Evolutionary conservation across 2,113 vertebrate genomes (phyloP).

Genomic region (Dissostichus mawsoni): DNA sequence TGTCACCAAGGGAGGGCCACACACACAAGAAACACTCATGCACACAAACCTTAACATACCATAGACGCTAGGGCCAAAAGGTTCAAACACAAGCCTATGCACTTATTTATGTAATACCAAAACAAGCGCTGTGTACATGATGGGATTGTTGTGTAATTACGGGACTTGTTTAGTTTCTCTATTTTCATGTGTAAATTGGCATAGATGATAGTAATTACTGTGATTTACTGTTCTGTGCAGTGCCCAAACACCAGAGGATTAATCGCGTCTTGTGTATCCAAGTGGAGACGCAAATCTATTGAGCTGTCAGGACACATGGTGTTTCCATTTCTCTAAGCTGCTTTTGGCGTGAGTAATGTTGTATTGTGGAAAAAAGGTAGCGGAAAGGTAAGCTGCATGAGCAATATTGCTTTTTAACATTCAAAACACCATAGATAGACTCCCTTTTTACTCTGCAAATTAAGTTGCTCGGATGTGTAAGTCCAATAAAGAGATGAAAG

Average conservation of each 20-base stretch:
- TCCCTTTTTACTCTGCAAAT: conserved; percentile 23
- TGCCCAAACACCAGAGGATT: conserved; percentile 61
- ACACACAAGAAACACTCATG: conserved; percentile 35
- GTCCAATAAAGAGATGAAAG: conserved; percentile 56
- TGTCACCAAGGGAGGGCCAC: conserved; percentile 54
- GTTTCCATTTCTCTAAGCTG: conserved; percentile 75
- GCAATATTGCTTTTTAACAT: conserved; percentile 39
- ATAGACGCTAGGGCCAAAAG: conserved; percentile 15
- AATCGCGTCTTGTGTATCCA: conserved; percentile 66
- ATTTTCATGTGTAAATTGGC: conserved; percentile 68
- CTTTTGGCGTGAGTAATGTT: conserved; percentile 67
- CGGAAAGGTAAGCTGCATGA: conserved; percentile 51
- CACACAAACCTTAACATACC: conserved; percentile 21
- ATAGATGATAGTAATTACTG: conserved; percentile 66
- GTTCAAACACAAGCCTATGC: conserved; percentile 28
- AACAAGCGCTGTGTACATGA: background rate
- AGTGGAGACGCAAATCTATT: conserved; percentile 67
- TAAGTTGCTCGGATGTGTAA: conserved; percentile 50
- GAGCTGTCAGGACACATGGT: conserved; percentile 69
- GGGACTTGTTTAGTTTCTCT: conserved; percentile 25
- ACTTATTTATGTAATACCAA: conserved; percentile 10
- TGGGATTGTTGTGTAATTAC: conserved; percentile 34
- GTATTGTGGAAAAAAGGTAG: conserved; percentile 61
- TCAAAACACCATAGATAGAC: conserved; percentile 39
- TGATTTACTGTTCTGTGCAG: conserved; percentile 61